These are phyloP conservation scores for Oreochromis aureus DNA, from an alignment of 2,113 vertebrate genomes.

Conservation along the genomic window DNA sequence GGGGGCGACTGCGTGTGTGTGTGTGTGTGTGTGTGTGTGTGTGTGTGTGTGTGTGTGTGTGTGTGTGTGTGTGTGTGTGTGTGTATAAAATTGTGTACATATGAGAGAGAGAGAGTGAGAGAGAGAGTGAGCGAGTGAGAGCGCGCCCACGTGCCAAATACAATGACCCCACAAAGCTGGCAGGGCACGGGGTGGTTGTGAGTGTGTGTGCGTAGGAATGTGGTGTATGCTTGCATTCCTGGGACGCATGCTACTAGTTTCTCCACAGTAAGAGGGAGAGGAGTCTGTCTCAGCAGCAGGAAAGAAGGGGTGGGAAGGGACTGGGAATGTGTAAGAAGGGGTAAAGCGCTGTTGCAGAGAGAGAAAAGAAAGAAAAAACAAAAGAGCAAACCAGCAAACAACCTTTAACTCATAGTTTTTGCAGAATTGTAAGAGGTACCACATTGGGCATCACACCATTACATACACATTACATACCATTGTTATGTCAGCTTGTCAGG, in stretches of 20 bases:
- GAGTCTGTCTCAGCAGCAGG: conserved; percentile 6
- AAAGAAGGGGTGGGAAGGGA: not conserved
- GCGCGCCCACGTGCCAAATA: conserved; percentile 72
- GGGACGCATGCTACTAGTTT: conserved; percentile 39
- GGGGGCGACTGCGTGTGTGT: conserved; percentile 15
- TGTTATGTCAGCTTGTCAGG: not conserved
- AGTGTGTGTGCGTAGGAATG: conserved; percentile 32
- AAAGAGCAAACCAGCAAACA: not conserved
- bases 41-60: not conserved
- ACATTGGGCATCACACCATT: not conserved
- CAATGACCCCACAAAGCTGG: conserved; percentile 68
- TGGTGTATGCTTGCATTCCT: conserved; percentile 52
- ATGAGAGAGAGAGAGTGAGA: not conserved
- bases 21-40: not conserved
- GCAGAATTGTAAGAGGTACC: not conserved
- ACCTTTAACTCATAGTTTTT: not conserved
- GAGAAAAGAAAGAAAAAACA: not conserved
- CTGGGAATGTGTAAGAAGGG: not conserved
- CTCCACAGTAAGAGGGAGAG: conserved; percentile 42
- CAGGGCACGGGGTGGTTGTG: conserved; percentile 43
- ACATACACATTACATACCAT: not conserved
- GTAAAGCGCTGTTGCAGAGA: not conserved
- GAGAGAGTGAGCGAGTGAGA: not conserved
- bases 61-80: not conserved
- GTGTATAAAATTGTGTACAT: not conserved